Base-by-base conservation (phyloP, 2,113 vertebrate genomes). In the Tursiops truncatus region DNA sequence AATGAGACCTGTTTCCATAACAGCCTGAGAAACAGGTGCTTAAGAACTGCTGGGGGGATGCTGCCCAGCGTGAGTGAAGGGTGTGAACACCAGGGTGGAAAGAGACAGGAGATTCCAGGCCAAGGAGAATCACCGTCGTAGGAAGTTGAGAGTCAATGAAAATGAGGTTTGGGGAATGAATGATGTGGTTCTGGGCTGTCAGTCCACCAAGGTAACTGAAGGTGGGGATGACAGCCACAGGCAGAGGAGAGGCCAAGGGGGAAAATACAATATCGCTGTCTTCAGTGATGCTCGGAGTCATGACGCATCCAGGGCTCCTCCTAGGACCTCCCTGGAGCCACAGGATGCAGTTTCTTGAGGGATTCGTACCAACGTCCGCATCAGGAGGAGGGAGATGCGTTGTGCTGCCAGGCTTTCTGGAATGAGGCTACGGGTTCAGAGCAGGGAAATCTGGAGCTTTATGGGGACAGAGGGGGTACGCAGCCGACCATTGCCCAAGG, bases 11-110 rank as follows among this genome's bases (percentile, higher is more conserved):
- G 1, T 47, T 91, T 91, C 76, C 7, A 8, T 36, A 47, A 84
- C 58, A 96, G 65, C 53, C 53, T 63, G 90, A 87, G 65, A 74
- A 94, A 70, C 81, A 94, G 56, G 44, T 97, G 62, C 63, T 60
- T 68, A 68, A 25, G 53, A 71, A 21, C 60, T n/a, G 20, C 41
- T 20, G 53, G 41, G n/a, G 1, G 2, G 77, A 10, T 3, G 26
- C 38, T 13, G 83, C 68, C 53, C 17, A 0, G 47, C 92, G 67
- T 4, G 76, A 93, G 77, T 2, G 36, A 62, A 81, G 20, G 33
- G n/a, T 74, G 71, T 68, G 83, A 86, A 73, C 0, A 0, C 28
- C 1, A 6, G 33, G 44, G 44, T 21, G 28, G 82, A 31, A 71
- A 31, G 85, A 94, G 36, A 21, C 1, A 1, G 36, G 70, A 50